Evolutionary conservation across 1,140 invertebrate genomes (phyloP), one percentile per base, ranked within the genome.

Genomic region (Stegodyphus dumicola): DNA sequence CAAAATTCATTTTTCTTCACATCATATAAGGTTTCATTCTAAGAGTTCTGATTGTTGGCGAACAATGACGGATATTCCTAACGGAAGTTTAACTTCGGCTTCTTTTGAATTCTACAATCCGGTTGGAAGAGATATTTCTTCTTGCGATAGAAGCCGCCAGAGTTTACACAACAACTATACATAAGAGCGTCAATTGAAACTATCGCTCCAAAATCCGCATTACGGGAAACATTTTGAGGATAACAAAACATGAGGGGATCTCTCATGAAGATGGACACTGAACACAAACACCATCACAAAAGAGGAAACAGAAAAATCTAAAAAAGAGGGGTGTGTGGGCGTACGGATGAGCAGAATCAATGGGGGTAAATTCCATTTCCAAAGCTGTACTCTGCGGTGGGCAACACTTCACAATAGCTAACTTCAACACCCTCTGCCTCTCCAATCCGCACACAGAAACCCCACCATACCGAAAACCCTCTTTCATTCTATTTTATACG

Each of bases 321-420:
- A 77, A 51, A 65, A 66, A 49, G 33, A 49, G 51, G 75, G 53
- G 52, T 66, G 64, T 77, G 76, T 77, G 76, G 64, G n/a, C 76
- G 56, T 66, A 77, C 76, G 76, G 77, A 77, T 77, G 33, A 56
- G n/a, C 75, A 51, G 49, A 79, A 79, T 79, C 77, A 79, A 79
- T 79, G 77, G 60, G 75, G 75, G 60, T 77, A 60, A 77, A 77
- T 70, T 79, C 67, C 77, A 79, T 79, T 79, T 79, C 52, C 66
- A 79, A 79, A 17, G 77, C 65, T 70, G 66, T 79, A 33, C 77
- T 79, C 77, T 79, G 77, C 18, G 77, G 66, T 79, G 66, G 66
- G 77, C 65, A 67, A 33, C 77, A 70, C 67, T 79, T 79, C 66
- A 79, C 77, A 79, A 79, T 79, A 65, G 77, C 77, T 17, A 69